Percentiles rank a stretch among this genome's conserved stretches.
Conservation (phyloP, 2,888 invertebrate species). For the Drosophila barbarae region DNA sequence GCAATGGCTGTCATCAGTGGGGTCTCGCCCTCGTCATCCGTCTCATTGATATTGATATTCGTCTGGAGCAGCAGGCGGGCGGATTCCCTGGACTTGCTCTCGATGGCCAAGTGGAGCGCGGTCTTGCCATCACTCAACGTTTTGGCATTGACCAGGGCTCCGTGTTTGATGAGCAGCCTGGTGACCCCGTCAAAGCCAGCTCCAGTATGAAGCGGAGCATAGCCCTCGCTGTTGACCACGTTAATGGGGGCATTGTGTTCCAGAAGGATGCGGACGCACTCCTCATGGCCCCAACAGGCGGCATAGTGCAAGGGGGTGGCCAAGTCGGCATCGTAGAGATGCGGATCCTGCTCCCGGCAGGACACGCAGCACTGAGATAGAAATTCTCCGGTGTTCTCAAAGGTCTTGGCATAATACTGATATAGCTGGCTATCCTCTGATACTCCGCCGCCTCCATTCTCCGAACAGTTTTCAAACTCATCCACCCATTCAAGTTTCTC, state of each 20-base stretch:
- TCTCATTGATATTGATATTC: slow-evolving; percentile 82
- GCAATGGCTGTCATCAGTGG: slow-evolving; percentile 79
- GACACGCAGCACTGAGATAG: slow-evolving; percentile 78
- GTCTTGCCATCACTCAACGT: slow-evolving; percentile 83
- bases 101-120: slow-evolving; percentile 83
- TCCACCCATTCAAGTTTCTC: slow-evolving; percentile 88
- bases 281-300: slow-evolving; percentile 84
- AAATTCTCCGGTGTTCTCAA: slow-evolving; percentile 84
- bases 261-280: slow-evolving; percentile 83
- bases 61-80: slow-evolving; percentile 81
- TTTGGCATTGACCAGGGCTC: slow-evolving; percentile 83
- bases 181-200: slow-evolving; percentile 83
- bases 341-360: slow-evolving; percentile 73
- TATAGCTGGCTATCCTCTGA: slow-evolving; percentile 80
- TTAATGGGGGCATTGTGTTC: slow-evolving; percentile 84
- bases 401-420: slow-evolving; percentile 87
- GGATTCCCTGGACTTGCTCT: slow-evolving; percentile 81
- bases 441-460: slow-evolving; percentile 26
- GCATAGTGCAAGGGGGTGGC: slow-evolving; percentile 88
- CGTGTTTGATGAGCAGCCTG: slow-evolving; percentile 81
- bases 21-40: slow-evolving; percentile 83
- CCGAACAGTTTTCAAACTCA: slow-evolving; percentile 81
- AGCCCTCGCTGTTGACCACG: slow-evolving; percentile 83
- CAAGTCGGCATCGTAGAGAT: slow-evolving; percentile 74
- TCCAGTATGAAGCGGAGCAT: slow-evolving; percentile 86